phyloP scores from a whole-genome alignment of 2,113 vertebrate species.

The Butastur rufipennis region DNA sequence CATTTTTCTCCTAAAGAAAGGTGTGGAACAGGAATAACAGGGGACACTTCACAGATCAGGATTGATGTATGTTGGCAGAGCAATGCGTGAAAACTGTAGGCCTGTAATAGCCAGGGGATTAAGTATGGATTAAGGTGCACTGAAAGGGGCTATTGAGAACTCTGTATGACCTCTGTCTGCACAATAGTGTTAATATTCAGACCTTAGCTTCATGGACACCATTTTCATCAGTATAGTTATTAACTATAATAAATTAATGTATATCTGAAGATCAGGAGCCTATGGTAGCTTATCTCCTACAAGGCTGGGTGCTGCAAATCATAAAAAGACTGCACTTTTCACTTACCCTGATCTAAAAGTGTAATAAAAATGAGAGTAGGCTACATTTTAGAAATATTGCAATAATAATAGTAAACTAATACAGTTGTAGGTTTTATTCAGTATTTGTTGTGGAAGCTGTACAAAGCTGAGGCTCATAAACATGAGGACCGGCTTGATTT shows the following conservation, averaged over 20 bases:
- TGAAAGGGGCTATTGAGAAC: not conserved
- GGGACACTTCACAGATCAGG: not conserved
- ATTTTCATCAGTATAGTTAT: not conserved
- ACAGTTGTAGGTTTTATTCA: not conserved
- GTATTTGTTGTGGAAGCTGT: not conserved
- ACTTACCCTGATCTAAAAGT: not conserved
- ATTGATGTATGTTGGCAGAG: not conserved
- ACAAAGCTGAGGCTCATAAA: not conserved
- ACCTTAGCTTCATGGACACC: not conserved
- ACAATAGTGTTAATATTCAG: not conserved
- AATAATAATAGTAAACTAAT: not conserved
- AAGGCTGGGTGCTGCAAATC: not conserved
- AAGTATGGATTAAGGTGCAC: not conserved
- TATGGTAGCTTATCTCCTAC: not conserved
- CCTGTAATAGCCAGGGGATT: not conserved
- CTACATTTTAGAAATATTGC: not conserved
- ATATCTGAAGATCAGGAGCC: not conserved
- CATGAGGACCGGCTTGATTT: not conserved
- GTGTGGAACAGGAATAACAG: not conserved
- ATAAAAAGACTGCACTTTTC: not conserved
- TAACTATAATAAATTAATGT: not conserved
- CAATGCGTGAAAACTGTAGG: not conserved
- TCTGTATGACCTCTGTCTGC: not conserved
- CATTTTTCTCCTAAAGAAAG: conserved; percentile 12
- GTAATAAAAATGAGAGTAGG: not conserved